Conservation (phyloP, 2,113 vertebrate genomes). For the Rhineura floridana region DNA sequence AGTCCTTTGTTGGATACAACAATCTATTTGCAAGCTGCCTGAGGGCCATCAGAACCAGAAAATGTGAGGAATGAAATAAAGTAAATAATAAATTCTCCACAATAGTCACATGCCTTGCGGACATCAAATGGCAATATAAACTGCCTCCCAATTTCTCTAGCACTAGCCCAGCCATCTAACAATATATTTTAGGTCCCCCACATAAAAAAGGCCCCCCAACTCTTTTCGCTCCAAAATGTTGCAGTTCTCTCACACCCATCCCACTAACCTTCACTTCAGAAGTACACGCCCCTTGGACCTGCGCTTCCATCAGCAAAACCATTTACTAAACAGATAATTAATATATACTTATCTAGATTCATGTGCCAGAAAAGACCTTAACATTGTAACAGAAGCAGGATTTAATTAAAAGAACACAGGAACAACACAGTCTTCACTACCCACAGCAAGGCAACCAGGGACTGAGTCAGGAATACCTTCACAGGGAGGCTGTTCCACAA, state of each 20-base stretch:
- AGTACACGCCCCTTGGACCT: neutral
- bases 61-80: neutral
- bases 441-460: neutral
- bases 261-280: neutral
- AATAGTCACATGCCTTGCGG: neutral
- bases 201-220: neutral
- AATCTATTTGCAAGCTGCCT: neutral
- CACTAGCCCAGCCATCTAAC: neutral
- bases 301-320: neutral
- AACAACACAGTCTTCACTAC: neutral
- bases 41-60: neutral
- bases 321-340: neutral
- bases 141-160: neutral
- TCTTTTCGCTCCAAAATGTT: neutral
- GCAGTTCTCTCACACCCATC: neutral
- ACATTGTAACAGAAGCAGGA: neutral
- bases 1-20: too few species aligned
- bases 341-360: neutral
- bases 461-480: neutral
- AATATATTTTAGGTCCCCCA: neutral
- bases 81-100: neutral
- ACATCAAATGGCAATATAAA: neutral
- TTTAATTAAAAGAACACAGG: neutral
- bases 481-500: neutral
- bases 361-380: neutral